Conservation (phyloP, 2,113 vertebrate genomes). For the Hemichromis elongatus region DNA sequence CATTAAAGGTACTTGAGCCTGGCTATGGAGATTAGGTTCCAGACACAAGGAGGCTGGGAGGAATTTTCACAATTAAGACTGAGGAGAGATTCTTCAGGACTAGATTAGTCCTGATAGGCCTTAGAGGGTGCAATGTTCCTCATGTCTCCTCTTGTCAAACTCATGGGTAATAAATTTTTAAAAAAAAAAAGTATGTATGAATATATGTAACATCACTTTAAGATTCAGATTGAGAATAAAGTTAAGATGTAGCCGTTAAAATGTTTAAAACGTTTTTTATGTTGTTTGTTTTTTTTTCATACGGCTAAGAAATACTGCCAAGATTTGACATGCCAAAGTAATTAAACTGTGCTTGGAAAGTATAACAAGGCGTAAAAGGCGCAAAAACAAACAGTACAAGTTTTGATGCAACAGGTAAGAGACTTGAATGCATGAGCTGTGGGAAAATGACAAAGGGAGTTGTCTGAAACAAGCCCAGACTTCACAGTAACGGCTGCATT, state of each 20-base stretch:
- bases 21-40: slow-evolving; percentile 68
- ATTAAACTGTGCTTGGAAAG: background rate
- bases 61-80: slow-evolving; percentile 74
- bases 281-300: too few relatives aligned
- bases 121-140: background rate
- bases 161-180: background rate
- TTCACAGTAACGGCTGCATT: slow-evolving; percentile 7
- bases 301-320: accelerated
- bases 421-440: background rate
- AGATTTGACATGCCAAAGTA: background rate
- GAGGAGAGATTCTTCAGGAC: slow-evolving; percentile 68
- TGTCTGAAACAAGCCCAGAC: slow-evolving; percentile 15
- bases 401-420: background rate
- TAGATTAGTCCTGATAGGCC: slow-evolving; percentile 16
- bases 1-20: slow-evolving; percentile 59
- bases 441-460: slow-evolving; percentile 43
- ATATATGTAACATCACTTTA: background rate
- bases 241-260: background rate
- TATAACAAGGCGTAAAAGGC: accelerated
- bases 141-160: background rate
- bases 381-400: background rate
- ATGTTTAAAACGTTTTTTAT: too few relatives aligned
- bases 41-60: slow-evolving; percentile 51
- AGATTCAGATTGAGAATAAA: background rate
- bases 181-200: too few relatives aligned